Conservation (phyloP, 1,140 invertebrate species). For the Tetraneura akinire region DNA sequence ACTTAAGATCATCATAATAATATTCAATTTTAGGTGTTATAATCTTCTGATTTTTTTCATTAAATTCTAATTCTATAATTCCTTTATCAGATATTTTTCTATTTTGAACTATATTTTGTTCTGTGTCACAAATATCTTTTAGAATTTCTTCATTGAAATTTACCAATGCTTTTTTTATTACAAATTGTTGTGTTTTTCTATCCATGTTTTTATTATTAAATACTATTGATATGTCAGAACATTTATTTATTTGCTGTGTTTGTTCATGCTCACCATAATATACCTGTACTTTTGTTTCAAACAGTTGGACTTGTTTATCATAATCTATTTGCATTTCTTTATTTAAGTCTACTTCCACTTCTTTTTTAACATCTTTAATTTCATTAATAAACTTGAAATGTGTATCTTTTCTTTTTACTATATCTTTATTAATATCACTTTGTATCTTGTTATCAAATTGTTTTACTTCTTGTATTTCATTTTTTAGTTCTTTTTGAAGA, state of each 20-base stretch:
- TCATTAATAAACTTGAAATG: too few relatives aligned
- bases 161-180: neutral
- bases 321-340: neutral
- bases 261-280: too few relatives aligned
- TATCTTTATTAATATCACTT: neutral
- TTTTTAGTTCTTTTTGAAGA: neutral
- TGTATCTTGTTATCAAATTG: neutral
- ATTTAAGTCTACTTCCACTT: neutral
- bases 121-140: neutral
- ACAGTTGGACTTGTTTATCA: neutral
- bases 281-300: neutral
- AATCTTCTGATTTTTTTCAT: neutral
- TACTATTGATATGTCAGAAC: neutral
- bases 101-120: neutral
- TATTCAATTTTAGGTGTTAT: neutral
- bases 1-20: neutral
- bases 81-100: neutral
- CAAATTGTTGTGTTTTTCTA: neutral
- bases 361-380: neutral
- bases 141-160: neutral
- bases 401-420: neutral
- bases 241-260: neutral
- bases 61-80: neutral
- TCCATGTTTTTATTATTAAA: neutral
- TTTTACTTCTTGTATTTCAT: neutral